Conservation (phyloP, 1,140 invertebrate species). For the Hydropsyche tenuis region DNA sequence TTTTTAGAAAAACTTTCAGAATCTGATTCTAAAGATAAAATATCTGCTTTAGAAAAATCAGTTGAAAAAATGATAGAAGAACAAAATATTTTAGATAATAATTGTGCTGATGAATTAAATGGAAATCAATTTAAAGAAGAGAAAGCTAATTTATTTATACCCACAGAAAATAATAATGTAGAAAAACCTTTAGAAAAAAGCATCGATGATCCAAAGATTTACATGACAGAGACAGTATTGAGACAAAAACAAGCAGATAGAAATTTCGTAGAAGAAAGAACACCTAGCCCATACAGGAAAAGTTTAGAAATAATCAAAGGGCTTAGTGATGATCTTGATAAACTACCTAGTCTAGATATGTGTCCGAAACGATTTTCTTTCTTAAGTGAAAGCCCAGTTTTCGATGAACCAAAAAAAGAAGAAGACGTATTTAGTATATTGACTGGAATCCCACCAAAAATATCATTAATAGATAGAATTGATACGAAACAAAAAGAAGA, state of each 20-base stretch:
- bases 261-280: constrained; percentile 32
- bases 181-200: too few relatives aligned
- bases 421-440: constrained; percentile 42
- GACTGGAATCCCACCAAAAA: constrained; percentile 45
- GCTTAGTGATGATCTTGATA: constrained; percentile 45
- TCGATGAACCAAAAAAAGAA: constrained; percentile 5
- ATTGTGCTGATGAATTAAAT: not conserved
- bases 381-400: constrained; percentile 40
- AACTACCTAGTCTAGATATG: constrained; percentile 45
- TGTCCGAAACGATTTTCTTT: constrained; percentile 49
- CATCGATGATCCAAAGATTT: not conserved
- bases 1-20: not conserved
- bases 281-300: constrained; percentile 29
- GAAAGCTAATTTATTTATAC: not conserved
- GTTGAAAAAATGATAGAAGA: constrained; percentile 6
- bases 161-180: not conserved
- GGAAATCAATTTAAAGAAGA: not conserved
- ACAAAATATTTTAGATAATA: not conserved
- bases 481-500: constrained; percentile 16
- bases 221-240: not conserved
- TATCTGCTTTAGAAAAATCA: not conserved
- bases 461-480: constrained; percentile 39
- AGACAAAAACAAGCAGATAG: not conserved
- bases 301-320: constrained; percentile 44
- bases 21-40: not conserved